Base-by-base conservation (phyloP, 2,113 vertebrate genomes). In the Rhea pennata region DNA sequence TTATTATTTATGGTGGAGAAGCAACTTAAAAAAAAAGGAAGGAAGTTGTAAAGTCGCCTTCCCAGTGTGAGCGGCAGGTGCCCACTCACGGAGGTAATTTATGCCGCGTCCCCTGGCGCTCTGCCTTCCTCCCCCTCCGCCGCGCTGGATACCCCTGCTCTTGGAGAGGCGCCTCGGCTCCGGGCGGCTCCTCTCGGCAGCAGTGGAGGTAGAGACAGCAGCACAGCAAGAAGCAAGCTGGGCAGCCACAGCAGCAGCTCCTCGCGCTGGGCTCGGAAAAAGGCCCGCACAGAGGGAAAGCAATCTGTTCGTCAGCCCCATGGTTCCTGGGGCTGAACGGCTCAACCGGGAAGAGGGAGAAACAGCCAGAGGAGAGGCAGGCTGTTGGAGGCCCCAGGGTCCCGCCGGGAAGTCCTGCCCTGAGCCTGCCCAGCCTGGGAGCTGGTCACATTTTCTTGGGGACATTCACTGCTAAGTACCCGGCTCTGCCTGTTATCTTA, bases 171-270 rank as follows among this genome's bases (percentile, higher is more conserved):
- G 77, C n/a, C 93, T 87, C 6, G 2, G 53, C 69, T 88, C 66
- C 65, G 88, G 88, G n/a, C 42, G 48, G 66, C 66, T 76, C 76
- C 87, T 76, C 48, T 26, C 82, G 64, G 48, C 62, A 85, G 70
- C 84, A 88, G 26, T 84, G 5, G 56, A 84, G 33, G 26, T 61
- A 48, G 42, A 40, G 40, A 42, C 36, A 90, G 22, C 66, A 82
- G 62, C 44, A 62, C 2, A 11, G 88, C 62, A 85, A 87, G 50
- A 91, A 75, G 36, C 4, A 4, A 94, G 21, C 51, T 48, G 72
- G 80, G 40, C 80, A 92, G 86, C 33, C 58, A 91, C 73, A 58
- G 62, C 54, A 93, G 84, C 70, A 65, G 48, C 16, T 84, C 48
- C 53, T 92, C 48, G 46, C 3, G 5, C 51, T 67, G 27, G 42